These are phyloP conservation scores for Ammodytes dubius DNA, from an alignment of 2,113 vertebrate species.

Conservation along the genomic window DNA sequence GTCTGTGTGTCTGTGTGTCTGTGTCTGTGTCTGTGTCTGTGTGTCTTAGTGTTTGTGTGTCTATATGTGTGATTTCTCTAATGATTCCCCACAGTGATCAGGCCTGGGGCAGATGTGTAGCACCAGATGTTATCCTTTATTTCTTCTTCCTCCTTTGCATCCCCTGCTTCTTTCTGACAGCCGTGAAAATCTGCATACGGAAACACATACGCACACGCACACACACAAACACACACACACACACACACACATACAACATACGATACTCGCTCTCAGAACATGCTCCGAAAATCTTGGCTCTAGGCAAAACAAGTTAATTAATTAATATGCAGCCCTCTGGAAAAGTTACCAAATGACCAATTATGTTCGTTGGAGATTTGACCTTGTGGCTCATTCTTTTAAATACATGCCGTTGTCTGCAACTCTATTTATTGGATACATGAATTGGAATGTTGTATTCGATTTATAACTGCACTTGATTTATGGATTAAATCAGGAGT, in stretches of 20 bases:
- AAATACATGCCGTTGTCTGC: background rate
- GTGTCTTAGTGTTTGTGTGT: background rate
- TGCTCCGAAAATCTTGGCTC: background rate
- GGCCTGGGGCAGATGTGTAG: conserved; percentile 63
- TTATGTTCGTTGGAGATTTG: background rate
- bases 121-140: conserved; percentile 67
- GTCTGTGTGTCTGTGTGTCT: background rate
- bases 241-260: background rate
- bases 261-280: background rate
- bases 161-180: conserved; percentile 32
- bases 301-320: background rate
- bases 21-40: conserved; percentile 12
- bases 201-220: background rate
- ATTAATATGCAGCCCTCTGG: background rate
- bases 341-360: background rate
- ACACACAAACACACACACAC: conserved; percentile 8
- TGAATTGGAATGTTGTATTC: background rate
- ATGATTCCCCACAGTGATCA: conserved; percentile 59
- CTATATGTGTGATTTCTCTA: conserved; percentile 35
- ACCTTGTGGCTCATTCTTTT: background rate
- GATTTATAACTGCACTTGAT: background rate
- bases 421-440: background rate
- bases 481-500: background rate
- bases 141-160: conserved; percentile 49
- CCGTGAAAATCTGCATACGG: conserved; percentile 25